Evolutionary conservation across 2,113 vertebrate species (phyloP), one percentile per base, ranked within the genome.

Genomic region (Siniperca chuatsi): DNA sequence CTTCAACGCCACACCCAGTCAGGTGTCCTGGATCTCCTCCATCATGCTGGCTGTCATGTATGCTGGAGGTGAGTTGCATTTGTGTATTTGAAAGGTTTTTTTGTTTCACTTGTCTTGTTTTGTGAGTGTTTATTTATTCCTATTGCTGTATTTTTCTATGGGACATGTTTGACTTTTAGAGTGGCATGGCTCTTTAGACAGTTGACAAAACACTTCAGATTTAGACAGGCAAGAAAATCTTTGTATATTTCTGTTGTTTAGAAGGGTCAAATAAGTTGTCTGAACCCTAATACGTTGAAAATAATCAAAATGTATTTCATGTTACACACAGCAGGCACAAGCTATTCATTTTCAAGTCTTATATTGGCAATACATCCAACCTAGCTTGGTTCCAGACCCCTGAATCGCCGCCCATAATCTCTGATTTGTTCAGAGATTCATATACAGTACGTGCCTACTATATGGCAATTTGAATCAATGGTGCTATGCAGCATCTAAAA

Each of bases 21-120:
- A 99, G 93, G 98, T 99, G 57, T 98, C 98, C 0, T 99, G 97
- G 98, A 99, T 99, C 89, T 99, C 98, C 0, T 99, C 98, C 68
- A 99, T 99, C 90, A 99, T 99, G 98, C 82, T 99, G 92, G 98
- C 98, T 0, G 97, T 98, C 87, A 99, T 99, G 97, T 99, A 99
- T 4, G 93, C 82, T 4, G 93, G 87, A 91, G 93, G 98, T 99
- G 87, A 97, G 97, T 85, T 12, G 1, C 3, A 2, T 46, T 11
- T 62, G 4, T 61, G 18, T 46, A 0, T 23, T 23, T 57, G 16
- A 20, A 33, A 44, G 6, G 1, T 6, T 40, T 8, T 40, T 40
- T 40, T 40, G 40, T 40, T 40, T 7, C 29, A 29, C 29, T 29
- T 29, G 29, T 29, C 29, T 29, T 29, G 29, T 29, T 29, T 29